Evolutionary conservation across 1,140 invertebrate genomes (phyloP), one percentile per base, ranked within the genome.

Genomic region (Bilobella aurantiaca): DNA sequence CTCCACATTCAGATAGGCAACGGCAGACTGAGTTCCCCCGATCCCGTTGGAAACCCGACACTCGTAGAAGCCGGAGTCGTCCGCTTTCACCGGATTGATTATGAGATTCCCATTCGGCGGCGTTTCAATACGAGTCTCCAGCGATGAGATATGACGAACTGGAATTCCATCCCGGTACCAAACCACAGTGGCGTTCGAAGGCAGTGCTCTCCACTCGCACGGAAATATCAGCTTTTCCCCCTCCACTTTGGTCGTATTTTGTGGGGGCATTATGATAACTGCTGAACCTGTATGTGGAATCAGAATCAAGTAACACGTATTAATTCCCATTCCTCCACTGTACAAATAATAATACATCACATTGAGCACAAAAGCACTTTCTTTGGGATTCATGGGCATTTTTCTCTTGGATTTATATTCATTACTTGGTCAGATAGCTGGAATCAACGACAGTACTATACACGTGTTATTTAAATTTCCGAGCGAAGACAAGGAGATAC

Each of bases 21-120:
- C 89, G 60, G 93, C 93, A 74, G 89, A 90, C 76, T 95, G 93
- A 18, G 93, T 91, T 75, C 92, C 88, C 0, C 94, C 94, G 69
- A 97, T 95, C 29, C 94, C 94, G 77, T 98, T 98, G 75, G 87
- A 93, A 27, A 97, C 93, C 77, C 95, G 90, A 79, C 95, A 98
- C 28, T 90, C 84, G 77, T 96, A 98, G 78, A 91, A 90, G 16
- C 94, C 95, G 37, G 90, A 90, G 78, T 98, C 94, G 73, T 95
- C 91, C 2, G 91, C 89, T 66, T 87, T 87, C n/a, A 93, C 89
- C 12, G 91, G 91, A 76, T 92, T 91, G 74, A 96, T 91, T 69
- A 93, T 86, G 47, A 96, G 81, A 37, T 89, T 90, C n/a, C 91
- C 91, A 75, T 65, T 86, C 81, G 71, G 92, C 87, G 42, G 87